Base-by-base conservation (phyloP, 2,113 vertebrate genomes). In the Ploceus nigricollis region DNA sequence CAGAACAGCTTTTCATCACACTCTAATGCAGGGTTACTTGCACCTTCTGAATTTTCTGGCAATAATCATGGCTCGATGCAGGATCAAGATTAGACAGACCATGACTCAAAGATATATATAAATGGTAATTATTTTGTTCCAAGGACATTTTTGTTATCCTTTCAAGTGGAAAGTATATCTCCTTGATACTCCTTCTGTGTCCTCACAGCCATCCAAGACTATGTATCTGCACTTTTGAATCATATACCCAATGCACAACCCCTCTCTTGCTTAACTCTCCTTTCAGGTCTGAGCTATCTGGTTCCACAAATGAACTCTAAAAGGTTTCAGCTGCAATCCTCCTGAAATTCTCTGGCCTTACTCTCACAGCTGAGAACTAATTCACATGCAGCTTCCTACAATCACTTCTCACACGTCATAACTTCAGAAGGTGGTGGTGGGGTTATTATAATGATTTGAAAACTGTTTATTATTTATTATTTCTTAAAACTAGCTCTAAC, bases 261-360 rank as follows among this genome's bases (percentile, higher is more conserved):
- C 35, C 16, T 19, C 19, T 86, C 47, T 69, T 0, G 0, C 19
- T 37, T 60, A 57, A 20, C 17, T 19, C 35, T 11, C 4, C 21
- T 24, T 80, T 77, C 40, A 77, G 44, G 25, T 66, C 42, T 53
- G 19, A 94, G 28, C n/a, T 22, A 2, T 39, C 40, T 60, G 11
- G 2, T 73, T 87, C 68, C 50, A 70, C 45, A 89, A 57, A 13
- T 5, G 1, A 57, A n/a, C 25, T 65, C 54, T 44, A 4, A 48
- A 54, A 77, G 2, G 4, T 73, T 83, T 87, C 69, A 87, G 6
- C 24, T 84, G 24, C 50, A 91, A 0, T 78, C 12, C 15, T 54
- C 5, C 69, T 70, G 31, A 54, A 92, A 79, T 82, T 48, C 57
- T 42, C 8, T 75, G 47, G 45, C 40, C 24, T 64, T 90, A 25